These are phyloP conservation scores for Lutjanus campechanus DNA, from an alignment of 2,797 vertebrate genomes.

Conservation along the genomic window DNA sequence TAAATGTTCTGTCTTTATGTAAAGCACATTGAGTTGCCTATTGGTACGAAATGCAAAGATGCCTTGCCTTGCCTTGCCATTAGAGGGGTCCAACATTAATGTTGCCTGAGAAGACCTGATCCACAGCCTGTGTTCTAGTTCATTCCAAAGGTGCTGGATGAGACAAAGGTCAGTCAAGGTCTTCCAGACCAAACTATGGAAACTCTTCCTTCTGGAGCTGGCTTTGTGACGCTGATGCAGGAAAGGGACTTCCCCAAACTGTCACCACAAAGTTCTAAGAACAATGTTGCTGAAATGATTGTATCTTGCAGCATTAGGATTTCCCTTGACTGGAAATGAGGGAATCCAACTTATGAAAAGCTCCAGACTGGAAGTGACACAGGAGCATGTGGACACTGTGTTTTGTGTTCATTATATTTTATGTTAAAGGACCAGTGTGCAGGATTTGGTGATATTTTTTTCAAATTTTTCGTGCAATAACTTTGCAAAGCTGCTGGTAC, in stretches of 20 bases:
- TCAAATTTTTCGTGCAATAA: too few species aligned
- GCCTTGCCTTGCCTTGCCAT: too few species aligned
- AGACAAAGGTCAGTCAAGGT: neutral
- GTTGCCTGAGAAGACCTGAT: neutral
- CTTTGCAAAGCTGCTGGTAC: too few species aligned
- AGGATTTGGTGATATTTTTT: too few species aligned
- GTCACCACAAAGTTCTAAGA: neutral
- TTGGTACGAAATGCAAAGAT: too few species aligned
- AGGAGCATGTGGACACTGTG: neutral
- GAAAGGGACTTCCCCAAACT: neutral
- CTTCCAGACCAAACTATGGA: neutral
- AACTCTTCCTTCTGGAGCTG: neutral
- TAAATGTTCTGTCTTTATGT: too few species aligned
- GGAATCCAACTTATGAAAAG: neutral
- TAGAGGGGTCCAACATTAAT: neutral
- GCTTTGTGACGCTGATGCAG: neutral
- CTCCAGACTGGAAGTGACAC: neutral
- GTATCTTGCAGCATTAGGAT: neutral
- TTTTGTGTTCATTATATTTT: neutral
- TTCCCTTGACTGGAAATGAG: too few species aligned
- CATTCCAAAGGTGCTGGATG: neutral
- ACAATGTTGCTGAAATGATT: neutral
- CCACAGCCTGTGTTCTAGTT: neutral
- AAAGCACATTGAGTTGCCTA: too few species aligned
- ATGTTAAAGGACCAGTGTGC: too few species aligned